These are phyloP conservation scores for Ctenoplectra terminalis DNA, from an alignment of 1,140 invertebrate species.

Conservation along the genomic window DNA sequence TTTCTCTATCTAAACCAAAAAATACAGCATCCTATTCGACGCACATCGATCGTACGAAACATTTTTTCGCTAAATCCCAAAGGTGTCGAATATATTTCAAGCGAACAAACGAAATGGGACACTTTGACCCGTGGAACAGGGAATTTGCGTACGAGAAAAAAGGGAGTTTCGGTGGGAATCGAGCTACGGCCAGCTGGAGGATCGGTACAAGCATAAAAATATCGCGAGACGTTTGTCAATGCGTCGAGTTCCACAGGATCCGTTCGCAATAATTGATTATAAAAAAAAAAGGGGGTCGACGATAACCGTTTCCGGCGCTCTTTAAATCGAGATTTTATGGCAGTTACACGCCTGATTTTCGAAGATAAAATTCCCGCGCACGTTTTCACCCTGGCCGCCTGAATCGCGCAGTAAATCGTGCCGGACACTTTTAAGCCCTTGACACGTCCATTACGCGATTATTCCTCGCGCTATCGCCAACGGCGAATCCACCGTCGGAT, in stretches of 20 bases:
- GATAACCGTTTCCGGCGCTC: slow-evolving; percentile 44
- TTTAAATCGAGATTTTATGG: slow-evolving; percentile 49
- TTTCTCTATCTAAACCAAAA: neutral
- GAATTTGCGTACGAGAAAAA: slow-evolving; percentile 15
- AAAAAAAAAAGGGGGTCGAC: slow-evolving; percentile 11
- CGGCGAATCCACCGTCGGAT: slow-evolving; percentile 40
- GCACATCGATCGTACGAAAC: neutral
- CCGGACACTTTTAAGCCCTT: slow-evolving; percentile 46
- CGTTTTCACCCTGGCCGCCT: slow-evolving; percentile 13
- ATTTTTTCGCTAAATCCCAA: neutral
- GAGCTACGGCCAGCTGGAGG: neutral
- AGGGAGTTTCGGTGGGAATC: neutral
- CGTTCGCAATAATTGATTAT: slow-evolving; percentile 46
- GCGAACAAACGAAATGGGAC: slow-evolving; percentile 3
- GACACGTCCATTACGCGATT: slow-evolving; percentile 58
- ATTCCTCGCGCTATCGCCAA: slow-evolving; percentile 32
- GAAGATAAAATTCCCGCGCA: slow-evolving; percentile 49
- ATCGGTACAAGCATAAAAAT: neutral
- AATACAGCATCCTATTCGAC: neutral
- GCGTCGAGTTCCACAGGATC: slow-evolving; percentile 26
- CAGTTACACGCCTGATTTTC: slow-evolving; percentile 47
- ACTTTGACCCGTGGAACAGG: neutral
- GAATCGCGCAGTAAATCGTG: slow-evolving; percentile 43
- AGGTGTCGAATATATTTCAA: neutral
- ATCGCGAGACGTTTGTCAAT: slow-evolving; percentile 41